phyloP scores from a whole-genome alignment of 2,888 invertebrate species.

The Pollenia angustigena region DNA sequence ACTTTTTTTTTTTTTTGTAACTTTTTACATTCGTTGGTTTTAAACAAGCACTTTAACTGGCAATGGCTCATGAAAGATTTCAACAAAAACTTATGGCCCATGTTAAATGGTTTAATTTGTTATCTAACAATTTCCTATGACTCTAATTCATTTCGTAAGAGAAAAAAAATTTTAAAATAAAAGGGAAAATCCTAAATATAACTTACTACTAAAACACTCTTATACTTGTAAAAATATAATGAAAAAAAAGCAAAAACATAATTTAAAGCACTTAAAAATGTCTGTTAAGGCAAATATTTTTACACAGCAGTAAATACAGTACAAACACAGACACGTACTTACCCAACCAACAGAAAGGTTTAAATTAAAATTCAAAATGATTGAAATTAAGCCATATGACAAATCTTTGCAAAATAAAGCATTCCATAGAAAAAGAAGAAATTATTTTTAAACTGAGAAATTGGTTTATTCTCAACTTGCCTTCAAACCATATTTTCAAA shows the following conservation, averaged over 20 bases:
- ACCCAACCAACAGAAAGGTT: background rate
- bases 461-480: no score
- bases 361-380: no score
- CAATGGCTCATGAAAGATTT: slow-evolving; percentile 66
- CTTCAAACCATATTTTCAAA: no score
- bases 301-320: background rate
- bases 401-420: no score
- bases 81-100: slow-evolving; percentile 64
- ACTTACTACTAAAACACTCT: no score
- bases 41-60: slow-evolving; percentile 54
- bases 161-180: background rate
- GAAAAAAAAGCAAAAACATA: slow-evolving; percentile 6
- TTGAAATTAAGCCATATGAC: no score
- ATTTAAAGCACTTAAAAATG: slow-evolving; percentile 55
- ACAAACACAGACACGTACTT: background rate
- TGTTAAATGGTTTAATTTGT: slow-evolving; percentile 70
- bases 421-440: no score
- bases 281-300: slow-evolving; percentile 42
- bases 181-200: background rate
- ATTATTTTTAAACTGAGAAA: no score
- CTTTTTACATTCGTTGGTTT: slow-evolving; percentile 24
- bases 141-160: slow-evolving; percentile 49
- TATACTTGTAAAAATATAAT: background rate
- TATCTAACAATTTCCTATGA: slow-evolving; percentile 66
- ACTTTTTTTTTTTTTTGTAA: background rate